These are phyloP conservation scores for Cololabis saira DNA, from an alignment of 2,113 vertebrate species.

Conservation along the genomic window DNA sequence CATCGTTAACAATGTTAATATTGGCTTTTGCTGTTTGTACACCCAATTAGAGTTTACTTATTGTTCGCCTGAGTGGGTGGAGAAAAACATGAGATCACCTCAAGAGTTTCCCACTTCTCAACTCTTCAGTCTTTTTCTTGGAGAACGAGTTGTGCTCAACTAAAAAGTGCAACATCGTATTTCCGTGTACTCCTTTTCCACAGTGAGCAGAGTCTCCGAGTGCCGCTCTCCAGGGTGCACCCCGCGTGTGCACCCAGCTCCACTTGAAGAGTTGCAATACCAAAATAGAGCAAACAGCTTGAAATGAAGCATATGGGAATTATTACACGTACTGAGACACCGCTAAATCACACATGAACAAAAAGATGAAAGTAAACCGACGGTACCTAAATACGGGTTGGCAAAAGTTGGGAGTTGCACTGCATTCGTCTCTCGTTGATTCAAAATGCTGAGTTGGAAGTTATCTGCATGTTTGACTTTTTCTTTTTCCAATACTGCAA, in stretches of 20 bases:
- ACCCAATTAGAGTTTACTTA: constrained; percentile 52
- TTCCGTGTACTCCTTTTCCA: constrained; percentile 47
- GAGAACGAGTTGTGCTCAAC: constrained; percentile 39
- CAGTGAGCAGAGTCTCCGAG: constrained; percentile 58
- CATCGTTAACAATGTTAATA: constrained; percentile 61
- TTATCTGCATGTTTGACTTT: neutral
- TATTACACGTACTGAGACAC: constrained; percentile 45
- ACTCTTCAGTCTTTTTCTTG: constrained; percentile 35
- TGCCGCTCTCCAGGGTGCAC: constrained; percentile 57
- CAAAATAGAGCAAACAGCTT: constrained; percentile 72
- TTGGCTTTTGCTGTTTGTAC: constrained; percentile 42
- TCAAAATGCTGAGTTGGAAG: constrained; percentile 2
- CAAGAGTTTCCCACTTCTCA: constrained; percentile 46
- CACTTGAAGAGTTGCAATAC: constrained; percentile 67
- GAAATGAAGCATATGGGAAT: constrained; percentile 57
- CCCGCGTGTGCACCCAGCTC: constrained; percentile 42
- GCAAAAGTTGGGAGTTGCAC: constrained; percentile 39
- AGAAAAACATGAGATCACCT: constrained; percentile 27
- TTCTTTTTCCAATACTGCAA: constrained; percentile 1
- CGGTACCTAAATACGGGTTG: constrained; percentile 30
- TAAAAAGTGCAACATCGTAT: constrained; percentile 44
- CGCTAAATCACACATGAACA: constrained; percentile 44
- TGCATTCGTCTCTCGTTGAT: neutral
- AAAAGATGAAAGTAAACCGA: constrained; percentile 38
- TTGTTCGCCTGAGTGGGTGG: constrained; percentile 57